These are phyloP conservation scores for Andrena marginata DNA, from an alignment of 2,888 invertebrate genomes.

Conservation along the genomic window DNA sequence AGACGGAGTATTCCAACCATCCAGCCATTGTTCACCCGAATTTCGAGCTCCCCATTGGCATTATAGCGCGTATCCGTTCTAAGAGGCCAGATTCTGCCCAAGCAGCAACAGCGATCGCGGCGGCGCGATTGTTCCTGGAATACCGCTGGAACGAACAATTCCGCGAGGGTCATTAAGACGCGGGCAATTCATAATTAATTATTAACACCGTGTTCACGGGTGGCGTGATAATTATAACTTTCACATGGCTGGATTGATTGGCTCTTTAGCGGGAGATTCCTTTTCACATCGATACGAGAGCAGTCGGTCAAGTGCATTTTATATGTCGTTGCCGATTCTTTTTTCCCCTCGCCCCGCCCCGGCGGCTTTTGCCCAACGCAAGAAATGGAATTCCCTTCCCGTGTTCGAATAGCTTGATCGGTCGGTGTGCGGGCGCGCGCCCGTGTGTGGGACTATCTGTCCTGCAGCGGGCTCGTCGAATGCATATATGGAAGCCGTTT, in stretches of 20 bases:
- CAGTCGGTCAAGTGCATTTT: slow-evolving; percentile 54
- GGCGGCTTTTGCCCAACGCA: not conserved
- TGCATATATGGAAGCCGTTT: slow-evolving; percentile 56
- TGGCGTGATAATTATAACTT: slow-evolving; percentile 26
- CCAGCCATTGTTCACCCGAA: too few species aligned
- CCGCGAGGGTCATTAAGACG: not conserved
- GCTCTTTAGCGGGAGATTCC: not conserved
- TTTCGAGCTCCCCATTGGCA: too few species aligned
- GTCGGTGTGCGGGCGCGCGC: not conserved
- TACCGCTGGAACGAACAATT: not conserved
- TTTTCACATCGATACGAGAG: not conserved
- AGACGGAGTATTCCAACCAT: too few species aligned
- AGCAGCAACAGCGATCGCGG: not conserved
- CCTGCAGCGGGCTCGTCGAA: slow-evolving; percentile 32
- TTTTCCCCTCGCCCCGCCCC: not conserved
- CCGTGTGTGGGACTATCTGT: slow-evolving; percentile 25
- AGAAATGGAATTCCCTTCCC: slow-evolving; percentile 53
- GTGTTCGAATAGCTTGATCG: slow-evolving; percentile 38
- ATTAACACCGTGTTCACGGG: not conserved
- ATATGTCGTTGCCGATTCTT: slow-evolving; percentile 48
- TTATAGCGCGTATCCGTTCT: not conserved
- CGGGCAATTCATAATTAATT: too few species aligned
- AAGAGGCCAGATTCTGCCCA: not conserved
- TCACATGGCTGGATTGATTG: not conserved
- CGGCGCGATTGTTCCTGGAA: not conserved